Evolutionary conservation across 2,113 vertebrate species (phyloP), one percentile per base, ranked within the genome.

Genomic region (Brachypteracias leptosomus): DNA sequence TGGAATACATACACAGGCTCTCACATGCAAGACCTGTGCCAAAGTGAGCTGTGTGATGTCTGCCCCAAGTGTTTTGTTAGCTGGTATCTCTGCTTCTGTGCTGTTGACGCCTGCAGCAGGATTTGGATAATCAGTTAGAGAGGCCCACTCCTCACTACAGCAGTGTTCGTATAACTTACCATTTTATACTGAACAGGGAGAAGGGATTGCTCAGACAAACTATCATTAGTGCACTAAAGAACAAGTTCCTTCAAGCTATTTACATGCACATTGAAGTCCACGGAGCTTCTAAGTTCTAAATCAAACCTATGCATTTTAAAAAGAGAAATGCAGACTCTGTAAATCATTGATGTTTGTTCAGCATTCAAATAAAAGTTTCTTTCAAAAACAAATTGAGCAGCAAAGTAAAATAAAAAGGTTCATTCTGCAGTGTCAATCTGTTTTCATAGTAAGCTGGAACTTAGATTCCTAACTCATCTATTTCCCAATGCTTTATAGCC

Each of bases 211-310:
- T 71, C 68, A 65, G 13, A 65, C 18, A 61, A 79, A 29, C 15
- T 44, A 13, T 10, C 21, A n/a, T 9, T 44, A 57, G 77, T 10
- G 40, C 26, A 55, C 12, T 24, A 33, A 52, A 78, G 35, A 89
- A 35, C 38, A 72, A 75, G 33, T 44, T 85, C 93, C 58, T 75
- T 52, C 51, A 49, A 40, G 55, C n/a, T 74, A 52, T 47, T 54
- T 29, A 35, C 16, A 38, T 0, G 3, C 31, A 58, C 1, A 2
- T 0, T 36, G 33, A 91, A 67, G 31, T 18, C 40, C 33, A 14
- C 59, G 29, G 88, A 79, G 44, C 29, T 80, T 66, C 61, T n/a
- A 26, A 14, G 22, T 49, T 88, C 47, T 88, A 79, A 97, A 89
- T 70, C 66, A 88, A 82, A 68, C 13, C 63, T 47, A 25, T 6